Evolutionary conservation across 2,888 invertebrate species (phyloP).

Genomic region (Ennomos fuscantarius): DNA sequence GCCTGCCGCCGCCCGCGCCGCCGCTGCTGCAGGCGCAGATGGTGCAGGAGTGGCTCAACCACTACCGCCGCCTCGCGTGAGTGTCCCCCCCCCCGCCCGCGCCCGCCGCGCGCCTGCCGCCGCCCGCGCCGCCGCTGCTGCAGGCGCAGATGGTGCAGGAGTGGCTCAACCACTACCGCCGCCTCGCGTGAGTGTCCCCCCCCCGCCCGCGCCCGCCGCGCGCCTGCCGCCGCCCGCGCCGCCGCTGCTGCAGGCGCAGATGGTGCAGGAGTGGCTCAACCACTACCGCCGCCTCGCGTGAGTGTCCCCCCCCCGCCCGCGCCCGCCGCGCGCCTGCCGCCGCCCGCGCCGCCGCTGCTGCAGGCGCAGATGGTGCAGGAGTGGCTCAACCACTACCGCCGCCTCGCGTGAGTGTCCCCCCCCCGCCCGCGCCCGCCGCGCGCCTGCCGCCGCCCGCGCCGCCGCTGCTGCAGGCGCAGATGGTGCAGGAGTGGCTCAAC

Average conservation of each 20-base stretch:
- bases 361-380: slow-evolving; percentile 93
- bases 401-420: slow-evolving; percentile 89
- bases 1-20: slow-evolving; percentile 92
- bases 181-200: slow-evolving; percentile 89
- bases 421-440: slow-evolving; percentile 92
- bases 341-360: slow-evolving; percentile 95
- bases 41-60: slow-evolving; percentile 96
- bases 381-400: slow-evolving; percentile 97
- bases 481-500: slow-evolving; percentile 96
- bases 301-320: slow-evolving; percentile 91
- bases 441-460: slow-evolving; percentile 92
- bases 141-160: slow-evolving; percentile 93
- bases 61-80: slow-evolving; percentile 92
- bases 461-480: slow-evolving; percentile 94
- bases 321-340: slow-evolving; percentile 90
- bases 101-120: slow-evolving; percentile 90
- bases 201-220: slow-evolving; percentile 92
- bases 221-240: slow-evolving; percentile 92
- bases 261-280: slow-evolving; percentile 96
- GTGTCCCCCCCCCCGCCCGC: slow-evolving; percentile 91
- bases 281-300: slow-evolving; percentile 93
- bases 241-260: slow-evolving; percentile 94
- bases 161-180: slow-evolving; percentile 97
- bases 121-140: slow-evolving; percentile 95
- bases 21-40: slow-evolving; percentile 95